Conservation (phyloP, 2,797 vertebrate species). For the Rhinogobio ventralis region DNA sequence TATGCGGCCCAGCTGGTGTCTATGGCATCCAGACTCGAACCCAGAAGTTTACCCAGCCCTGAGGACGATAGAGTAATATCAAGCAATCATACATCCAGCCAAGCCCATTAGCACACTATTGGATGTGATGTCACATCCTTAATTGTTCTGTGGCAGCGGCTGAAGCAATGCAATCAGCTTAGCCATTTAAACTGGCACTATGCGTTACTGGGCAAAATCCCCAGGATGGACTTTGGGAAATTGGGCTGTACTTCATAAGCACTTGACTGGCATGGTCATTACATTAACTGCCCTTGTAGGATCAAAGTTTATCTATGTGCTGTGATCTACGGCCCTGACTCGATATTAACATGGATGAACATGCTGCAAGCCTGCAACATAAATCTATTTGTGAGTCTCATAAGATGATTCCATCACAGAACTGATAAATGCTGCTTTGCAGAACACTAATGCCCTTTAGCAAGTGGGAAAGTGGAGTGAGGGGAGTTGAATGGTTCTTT, state of each 20-base stretch:
- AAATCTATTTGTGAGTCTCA: constrained; percentile 57
- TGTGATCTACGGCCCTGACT: constrained; percentile 57
- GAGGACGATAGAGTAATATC: constrained; percentile 46
- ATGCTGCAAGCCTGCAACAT: constrained; percentile 34
- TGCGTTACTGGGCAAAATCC: constrained; percentile 58
- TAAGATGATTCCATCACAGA: constrained; percentile 54
- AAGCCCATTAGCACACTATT: constrained; percentile 59
- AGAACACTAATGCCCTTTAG: constrained; percentile 31
- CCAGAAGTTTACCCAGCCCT: constrained; percentile 10
- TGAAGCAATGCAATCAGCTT: constrained; percentile 67
- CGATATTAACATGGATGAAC: constrained; percentile 60
- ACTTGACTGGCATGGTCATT: constrained; percentile 60
- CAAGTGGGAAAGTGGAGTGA: background rate
- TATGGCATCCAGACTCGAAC: constrained; percentile 24
- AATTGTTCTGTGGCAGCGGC: constrained; percentile 63
- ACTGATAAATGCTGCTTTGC: constrained; percentile 42
- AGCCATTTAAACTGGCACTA: constrained; percentile 56
- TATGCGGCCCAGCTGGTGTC: constrained; percentile 36
- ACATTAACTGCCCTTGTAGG: constrained; percentile 63
- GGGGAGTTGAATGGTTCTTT: constrained; percentile 20
- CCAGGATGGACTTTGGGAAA: constrained; percentile 57
- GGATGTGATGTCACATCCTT: constrained; percentile 64
- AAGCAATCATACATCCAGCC: constrained; percentile 53
- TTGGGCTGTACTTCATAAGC: constrained; percentile 58
- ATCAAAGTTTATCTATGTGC: constrained; percentile 66